Evolutionary conservation across 2,797 vertebrate species (phyloP).

Genomic region (Corythornis leucogaster): DNA sequence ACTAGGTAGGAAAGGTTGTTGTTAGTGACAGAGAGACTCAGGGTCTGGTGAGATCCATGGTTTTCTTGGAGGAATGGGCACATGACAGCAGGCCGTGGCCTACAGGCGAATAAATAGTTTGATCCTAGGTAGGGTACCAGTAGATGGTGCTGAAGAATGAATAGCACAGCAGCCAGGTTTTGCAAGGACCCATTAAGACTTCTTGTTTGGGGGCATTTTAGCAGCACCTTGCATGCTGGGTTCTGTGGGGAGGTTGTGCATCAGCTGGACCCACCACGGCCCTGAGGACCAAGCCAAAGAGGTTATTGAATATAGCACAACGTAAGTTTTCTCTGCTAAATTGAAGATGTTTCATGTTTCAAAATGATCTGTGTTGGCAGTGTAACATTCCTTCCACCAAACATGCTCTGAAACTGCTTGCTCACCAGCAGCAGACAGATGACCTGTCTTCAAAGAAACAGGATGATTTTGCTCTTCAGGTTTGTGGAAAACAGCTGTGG

Average conservation of each 20-base stretch:
- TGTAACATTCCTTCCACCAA: background rate
- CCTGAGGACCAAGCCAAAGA: background rate
- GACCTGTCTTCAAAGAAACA: constrained; percentile 71
- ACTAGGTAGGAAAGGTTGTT: background rate
- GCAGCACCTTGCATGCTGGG: fast-evolving
- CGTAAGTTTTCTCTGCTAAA: background rate
- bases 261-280: background rate
- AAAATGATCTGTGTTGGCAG: background rate
- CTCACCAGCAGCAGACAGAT: background rate
- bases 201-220: background rate
- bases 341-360: background rate
- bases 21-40: background rate
- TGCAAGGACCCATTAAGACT: background rate
- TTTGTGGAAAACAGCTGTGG: constrained; percentile 75
- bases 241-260: fast-evolving
- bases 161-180: background rate
- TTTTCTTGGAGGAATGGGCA: background rate
- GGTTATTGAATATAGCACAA: background rate
- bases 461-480: constrained; percentile 57
- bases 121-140: background rate
- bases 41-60: background rate
- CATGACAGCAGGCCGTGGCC: background rate
- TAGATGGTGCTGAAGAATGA: constrained; percentile 64
- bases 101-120: background rate
- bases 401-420: background rate